Percentiles rank a stretch among this genome's conserved stretches.
These are phyloP conservation scores for Orthochromis indermauri DNA, from an alignment of 2,113 vertebrate genomes.

Conservation along the genomic window DNA sequence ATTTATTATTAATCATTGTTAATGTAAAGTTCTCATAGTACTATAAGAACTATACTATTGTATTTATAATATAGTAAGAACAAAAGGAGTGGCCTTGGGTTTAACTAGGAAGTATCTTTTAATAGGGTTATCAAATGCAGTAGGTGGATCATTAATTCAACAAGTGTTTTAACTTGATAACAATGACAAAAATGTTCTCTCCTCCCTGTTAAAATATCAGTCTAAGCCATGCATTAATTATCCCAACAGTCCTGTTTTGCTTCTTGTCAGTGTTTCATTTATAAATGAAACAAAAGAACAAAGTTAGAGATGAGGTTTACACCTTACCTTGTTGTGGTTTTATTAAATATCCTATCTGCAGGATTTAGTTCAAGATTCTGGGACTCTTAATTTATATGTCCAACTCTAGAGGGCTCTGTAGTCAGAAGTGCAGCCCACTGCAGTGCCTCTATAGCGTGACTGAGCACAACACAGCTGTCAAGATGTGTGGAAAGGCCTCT, in stretches of 20 bases:
- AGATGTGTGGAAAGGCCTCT: slow-evolving; percentile 64
- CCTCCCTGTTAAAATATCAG: not conserved
- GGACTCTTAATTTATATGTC: not conserved
- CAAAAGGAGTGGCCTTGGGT: not conserved
- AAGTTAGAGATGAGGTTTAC: not conserved
- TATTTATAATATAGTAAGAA: not conserved
- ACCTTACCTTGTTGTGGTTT: not conserved
- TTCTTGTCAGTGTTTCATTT: not conserved
- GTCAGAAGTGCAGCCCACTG: slow-evolving; percentile 14
- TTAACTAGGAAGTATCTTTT: not conserved
- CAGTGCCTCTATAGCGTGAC: slow-evolving; percentile 40
- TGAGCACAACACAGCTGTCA: slow-evolving; percentile 63
- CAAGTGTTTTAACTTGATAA: not conserved
- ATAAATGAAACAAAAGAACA: not conserved
- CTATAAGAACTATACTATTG: not conserved
- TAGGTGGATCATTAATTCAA: not conserved
- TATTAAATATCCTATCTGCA: not conserved
- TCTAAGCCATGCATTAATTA: not conserved
- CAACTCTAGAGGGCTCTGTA: slow-evolving; percentile 28
- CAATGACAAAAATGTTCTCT: not conserved
- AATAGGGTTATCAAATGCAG: not conserved
- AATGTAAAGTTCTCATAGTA: not conserved
- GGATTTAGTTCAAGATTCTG: not conserved
- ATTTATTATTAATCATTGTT: not conserved
- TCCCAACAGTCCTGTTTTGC: not conserved